These are phyloP conservation scores for Dione juno DNA, from an alignment of 2,888 invertebrate species.

Conservation along the genomic window DNA sequence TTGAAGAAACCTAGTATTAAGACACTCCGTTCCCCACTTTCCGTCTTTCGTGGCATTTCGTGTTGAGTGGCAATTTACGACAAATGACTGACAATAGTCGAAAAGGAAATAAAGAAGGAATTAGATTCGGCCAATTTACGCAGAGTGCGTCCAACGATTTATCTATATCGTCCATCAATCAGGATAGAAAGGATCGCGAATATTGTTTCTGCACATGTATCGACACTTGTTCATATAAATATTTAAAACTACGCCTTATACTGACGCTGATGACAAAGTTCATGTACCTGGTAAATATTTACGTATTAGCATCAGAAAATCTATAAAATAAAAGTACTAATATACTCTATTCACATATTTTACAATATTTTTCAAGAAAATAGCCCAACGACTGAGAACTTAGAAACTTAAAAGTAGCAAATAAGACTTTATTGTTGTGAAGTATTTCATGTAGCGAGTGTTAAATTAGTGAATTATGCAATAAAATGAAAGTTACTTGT, in stretches of 20 bases:
- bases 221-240: background rate
- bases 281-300: no score
- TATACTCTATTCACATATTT: background rate
- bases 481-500: conserved; percentile 37
- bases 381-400: background rate
- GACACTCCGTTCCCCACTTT: no score
- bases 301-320: background rate
- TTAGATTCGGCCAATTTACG: conserved; percentile 62
- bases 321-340: background rate
- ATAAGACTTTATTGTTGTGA: conserved; percentile 16
- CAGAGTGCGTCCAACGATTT: conserved; percentile 65
- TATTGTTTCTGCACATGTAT: conserved; percentile 8
- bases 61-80: no score
- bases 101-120: conserved; percentile 50
- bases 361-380: background rate
- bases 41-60: no score
- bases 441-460: conserved; percentile 10
- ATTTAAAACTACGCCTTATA: background rate
- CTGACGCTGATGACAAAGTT: background rate
- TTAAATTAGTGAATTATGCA: conserved; percentile 24
- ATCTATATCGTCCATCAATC: conserved; percentile 69
- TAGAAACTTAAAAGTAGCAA: conserved; percentile 8
- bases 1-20: no score
- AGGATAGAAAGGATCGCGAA: conserved; percentile 41
- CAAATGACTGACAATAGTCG: background rate